Conservation (phyloP, 2,888 invertebrate species). For the Macropis europaea region DNA sequence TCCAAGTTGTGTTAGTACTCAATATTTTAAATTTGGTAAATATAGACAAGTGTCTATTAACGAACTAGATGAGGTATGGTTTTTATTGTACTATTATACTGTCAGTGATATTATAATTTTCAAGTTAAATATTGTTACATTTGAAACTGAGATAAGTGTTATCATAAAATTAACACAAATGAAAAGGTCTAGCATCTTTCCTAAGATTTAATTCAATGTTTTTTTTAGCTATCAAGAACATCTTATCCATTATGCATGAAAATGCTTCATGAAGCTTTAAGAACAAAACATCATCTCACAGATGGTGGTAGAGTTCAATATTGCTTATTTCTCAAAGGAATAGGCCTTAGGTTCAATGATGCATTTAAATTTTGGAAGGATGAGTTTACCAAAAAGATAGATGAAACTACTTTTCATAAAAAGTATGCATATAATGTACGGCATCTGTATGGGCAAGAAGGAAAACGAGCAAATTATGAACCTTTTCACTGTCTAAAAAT, state of each 20-base stretch:
- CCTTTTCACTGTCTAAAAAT: slow-evolving; percentile 96
- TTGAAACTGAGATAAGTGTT: too few relatives aligned
- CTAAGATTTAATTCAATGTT: not conserved
- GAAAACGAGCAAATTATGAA: slow-evolving; percentile 91
- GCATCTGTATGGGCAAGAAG: slow-evolving; percentile 98
- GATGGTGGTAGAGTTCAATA: slow-evolving; percentile 94
- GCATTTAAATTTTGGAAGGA: slow-evolving; percentile 93
- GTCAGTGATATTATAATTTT: too few relatives aligned
- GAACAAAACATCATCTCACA: slow-evolving; percentile 91
- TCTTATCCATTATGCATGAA: slow-evolving; percentile 98
- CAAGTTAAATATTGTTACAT: too few relatives aligned
- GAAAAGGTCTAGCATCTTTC: too few relatives aligned
- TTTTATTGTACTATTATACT: not conserved
- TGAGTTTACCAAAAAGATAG: slow-evolving; percentile 93
- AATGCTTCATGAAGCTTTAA: slow-evolving; percentile 89
- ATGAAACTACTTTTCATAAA: slow-evolving; percentile 93
- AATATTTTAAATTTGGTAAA: not conserved
- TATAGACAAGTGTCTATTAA: not conserved
- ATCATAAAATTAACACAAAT: not conserved
- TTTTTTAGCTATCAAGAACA: slow-evolving; percentile 84
- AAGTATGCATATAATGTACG: slow-evolving; percentile 93
- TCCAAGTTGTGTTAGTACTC: not conserved
- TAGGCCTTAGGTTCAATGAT: slow-evolving; percentile 94
- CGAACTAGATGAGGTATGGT: slow-evolving; percentile 34
- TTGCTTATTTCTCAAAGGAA: slow-evolving; percentile 96